phyloP scores from a whole-genome alignment of 2,888 invertebrate genomes.

The Lamellibrachia columna region DNA sequence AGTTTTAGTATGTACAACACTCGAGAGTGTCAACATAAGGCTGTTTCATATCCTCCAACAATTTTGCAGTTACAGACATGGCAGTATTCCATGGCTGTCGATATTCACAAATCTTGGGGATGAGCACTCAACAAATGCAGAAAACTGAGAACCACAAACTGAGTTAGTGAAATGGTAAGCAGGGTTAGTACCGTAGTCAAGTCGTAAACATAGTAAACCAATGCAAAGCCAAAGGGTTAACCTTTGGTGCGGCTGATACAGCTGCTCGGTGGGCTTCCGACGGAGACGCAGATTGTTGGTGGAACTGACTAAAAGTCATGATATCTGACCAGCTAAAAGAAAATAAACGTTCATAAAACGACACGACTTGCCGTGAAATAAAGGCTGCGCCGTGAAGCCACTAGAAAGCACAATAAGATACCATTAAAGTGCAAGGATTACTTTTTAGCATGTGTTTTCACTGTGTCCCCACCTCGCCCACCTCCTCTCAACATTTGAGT shows the following conservation, averaged over 20 bases:
- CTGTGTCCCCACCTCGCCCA: background rate
- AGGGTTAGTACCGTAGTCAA: background rate
- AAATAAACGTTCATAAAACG: background rate
- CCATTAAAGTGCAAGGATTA: background rate
- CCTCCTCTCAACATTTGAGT: background rate
- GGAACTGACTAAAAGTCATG: background rate
- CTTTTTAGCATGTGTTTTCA: background rate
- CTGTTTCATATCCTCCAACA: background rate
- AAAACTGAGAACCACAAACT: background rate
- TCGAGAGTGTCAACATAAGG: background rate
- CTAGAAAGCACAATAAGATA: background rate
- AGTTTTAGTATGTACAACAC: background rate
- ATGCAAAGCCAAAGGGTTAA: background rate
- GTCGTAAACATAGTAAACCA: background rate
- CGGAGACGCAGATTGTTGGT: background rate
- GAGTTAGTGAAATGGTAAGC: background rate
- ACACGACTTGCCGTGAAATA: background rate
- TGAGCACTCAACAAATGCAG: background rate
- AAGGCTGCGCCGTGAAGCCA: background rate
- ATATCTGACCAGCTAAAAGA: slow-evolving; percentile 6
- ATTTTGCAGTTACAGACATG: background rate
- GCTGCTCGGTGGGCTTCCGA: background rate
- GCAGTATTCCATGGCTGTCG: background rate
- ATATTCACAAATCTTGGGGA: background rate
- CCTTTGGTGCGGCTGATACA: background rate